These are phyloP conservation scores for Drosophila varians DNA, from an alignment of 1,140 invertebrate genomes.

Conservation along the genomic window DNA sequence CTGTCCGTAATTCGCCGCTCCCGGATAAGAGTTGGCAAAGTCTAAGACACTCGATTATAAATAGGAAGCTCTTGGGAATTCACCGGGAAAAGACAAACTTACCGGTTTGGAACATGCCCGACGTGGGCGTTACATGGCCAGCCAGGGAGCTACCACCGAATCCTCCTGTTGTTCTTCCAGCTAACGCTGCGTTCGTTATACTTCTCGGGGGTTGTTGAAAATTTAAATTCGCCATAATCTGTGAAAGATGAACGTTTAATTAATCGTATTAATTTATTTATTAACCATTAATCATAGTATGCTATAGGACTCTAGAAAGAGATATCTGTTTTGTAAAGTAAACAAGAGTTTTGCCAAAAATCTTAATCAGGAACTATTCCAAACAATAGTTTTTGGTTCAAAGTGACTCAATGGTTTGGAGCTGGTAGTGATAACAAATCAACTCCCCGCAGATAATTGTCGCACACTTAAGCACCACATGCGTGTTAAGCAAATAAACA, in stretches of 20 bases:
- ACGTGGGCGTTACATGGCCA: conserved; percentile 90
- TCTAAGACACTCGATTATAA: conserved; percentile 29
- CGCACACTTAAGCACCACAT: conserved; percentile 18
- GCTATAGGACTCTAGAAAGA: too few relatives aligned
- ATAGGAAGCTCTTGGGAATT: not conserved
- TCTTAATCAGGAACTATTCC: not conserved
- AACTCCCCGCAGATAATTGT: conserved; percentile 23
- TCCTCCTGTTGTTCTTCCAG: conserved; percentile 86
- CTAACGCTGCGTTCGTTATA: conserved; percentile 88
- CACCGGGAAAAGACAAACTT: conserved; percentile 24
- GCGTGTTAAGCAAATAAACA: conserved; percentile 21
- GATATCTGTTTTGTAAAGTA: too few relatives aligned
- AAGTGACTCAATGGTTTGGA: conserved; percentile 12
- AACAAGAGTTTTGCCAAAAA: not conserved
- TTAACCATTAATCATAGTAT: too few relatives aligned
- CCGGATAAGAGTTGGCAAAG: conserved; percentile 69
- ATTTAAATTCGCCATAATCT: conserved; percentile 91
- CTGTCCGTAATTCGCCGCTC: conserved; percentile 83
- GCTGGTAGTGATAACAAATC: conserved; percentile 27
- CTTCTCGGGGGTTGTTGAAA: conserved; percentile 91
- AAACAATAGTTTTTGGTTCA: not conserved
- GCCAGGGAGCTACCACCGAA: conserved; percentile 86
- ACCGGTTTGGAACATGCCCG: conserved; percentile 86
- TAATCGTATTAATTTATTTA: too few relatives aligned
- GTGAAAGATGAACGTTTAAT: too few relatives aligned